phyloP scores from a whole-genome alignment of 2,113 vertebrate species.

The Actenoides lindsayi region DNA sequence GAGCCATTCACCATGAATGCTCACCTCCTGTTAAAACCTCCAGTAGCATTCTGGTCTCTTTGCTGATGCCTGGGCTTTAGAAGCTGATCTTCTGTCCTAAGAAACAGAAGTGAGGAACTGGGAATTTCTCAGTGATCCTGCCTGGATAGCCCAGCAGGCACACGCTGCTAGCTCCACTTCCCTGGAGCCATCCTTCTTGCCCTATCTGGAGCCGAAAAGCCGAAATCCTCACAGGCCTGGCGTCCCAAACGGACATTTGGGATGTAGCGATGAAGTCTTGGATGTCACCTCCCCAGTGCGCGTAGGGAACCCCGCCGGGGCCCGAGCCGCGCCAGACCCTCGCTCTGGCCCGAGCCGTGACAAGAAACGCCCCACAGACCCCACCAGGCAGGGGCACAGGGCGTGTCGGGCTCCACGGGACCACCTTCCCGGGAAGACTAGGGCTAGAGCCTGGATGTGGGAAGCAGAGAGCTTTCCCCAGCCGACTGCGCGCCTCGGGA shows the following conservation, averaged over 20 bases:
- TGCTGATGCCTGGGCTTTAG: neutral
- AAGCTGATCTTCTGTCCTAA: fast-evolving
- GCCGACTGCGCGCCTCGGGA: fast-evolving
- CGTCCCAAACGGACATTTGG: neutral
- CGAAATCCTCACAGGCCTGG: no score
- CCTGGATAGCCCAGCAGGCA: fast-evolving
- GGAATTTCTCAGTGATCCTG: neutral
- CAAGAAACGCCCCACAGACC: fast-evolving
- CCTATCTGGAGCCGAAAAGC: neutral
- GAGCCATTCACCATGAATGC: neutral
- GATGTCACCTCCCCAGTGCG: fast-evolving
- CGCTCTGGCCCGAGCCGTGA: fast-evolving
- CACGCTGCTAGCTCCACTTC: neutral
- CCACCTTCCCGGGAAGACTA: fast-evolving
- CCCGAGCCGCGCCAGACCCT: fast-evolving
- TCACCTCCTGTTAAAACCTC: neutral
- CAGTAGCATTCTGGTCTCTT: neutral
- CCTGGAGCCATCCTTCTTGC: no score
- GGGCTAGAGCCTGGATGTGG: fast-evolving
- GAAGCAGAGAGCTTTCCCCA: no score
- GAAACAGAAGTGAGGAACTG: neutral
- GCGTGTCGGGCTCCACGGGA: fast-evolving
- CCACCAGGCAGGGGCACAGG: fast-evolving
- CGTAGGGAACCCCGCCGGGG: no score
- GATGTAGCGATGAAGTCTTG: fast-evolving